Base-by-base conservation (phyloP, 2,797 vertebrate species). In the Eospalax fontanierii region DNA sequence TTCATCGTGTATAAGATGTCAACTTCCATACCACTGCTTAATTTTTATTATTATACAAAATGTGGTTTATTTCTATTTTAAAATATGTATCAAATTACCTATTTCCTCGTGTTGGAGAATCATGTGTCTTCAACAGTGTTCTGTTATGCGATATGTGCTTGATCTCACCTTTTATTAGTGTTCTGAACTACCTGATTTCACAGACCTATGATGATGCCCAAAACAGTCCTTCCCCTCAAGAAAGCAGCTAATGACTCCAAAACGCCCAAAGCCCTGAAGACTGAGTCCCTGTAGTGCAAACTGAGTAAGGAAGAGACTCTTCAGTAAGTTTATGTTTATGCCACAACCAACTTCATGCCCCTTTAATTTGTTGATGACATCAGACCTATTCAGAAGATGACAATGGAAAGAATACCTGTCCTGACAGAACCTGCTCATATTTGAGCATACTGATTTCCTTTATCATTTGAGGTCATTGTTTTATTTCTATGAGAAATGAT, bases 201-300 rank as follows among this genome's bases (percentile, higher is more conserved):
- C 50, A 79, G 79, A 92, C 21, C 2, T 1, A 16, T 3, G 18
- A 2, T 28, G 50, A 83, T 46, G 30, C 40, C 24, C 30, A 79
- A 35, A 89, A 33, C n/a, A 80, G 24, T 38, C 26, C 57, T 24
- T 46, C 4, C 65, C 66, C 73, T 54, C 66, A 91, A 57, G 66
- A 93, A 87, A 83, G 57, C n/a, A 89, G 21, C 22, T 59, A 87
- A 90, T 71, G 70, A 80, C 82, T 66, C 7, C 40, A 66, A 82
- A 59, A 59, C 40, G n/a, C 14, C 8, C 21, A 70, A 91, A 68
- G 30, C 82, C 28, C 30, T 38, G 43, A 70, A 83, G 80, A 79
- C 0, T 75, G 65, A 95, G 74, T 95, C 86, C 91, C 94, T 28
- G 50, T 4, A 76, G 81, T 73, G n/a, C 6, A 40, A 83, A 82